These are phyloP conservation scores for Erethizon dorsatum DNA, from an alignment of 2,797 vertebrate genomes.

Conservation along the genomic window DNA sequence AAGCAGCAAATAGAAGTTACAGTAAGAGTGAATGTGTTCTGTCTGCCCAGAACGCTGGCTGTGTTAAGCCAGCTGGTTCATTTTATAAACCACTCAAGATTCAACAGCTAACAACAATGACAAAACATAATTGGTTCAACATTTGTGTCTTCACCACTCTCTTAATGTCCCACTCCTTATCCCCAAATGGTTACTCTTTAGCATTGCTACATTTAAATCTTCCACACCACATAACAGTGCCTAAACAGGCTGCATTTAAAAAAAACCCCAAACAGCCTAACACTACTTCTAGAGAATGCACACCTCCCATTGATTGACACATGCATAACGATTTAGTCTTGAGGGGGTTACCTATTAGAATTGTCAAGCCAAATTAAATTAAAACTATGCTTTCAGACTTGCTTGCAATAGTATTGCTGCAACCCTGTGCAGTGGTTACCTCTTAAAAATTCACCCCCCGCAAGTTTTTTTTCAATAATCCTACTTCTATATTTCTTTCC, in stretches of 20 bases:
- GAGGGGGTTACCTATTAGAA: conserved; percentile 77
- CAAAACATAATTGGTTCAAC: conserved; percentile 83
- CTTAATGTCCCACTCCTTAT: conserved; percentile 58
- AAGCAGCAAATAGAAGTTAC: conserved; percentile 72
- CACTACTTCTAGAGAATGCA: conserved; percentile 97
- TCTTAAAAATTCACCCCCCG: conserved; percentile 81
- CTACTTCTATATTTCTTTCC: conserved; percentile 85
- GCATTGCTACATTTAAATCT: conserved; percentile 89
- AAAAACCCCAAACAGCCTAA: conserved; percentile 89
- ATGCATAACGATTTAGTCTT: conserved; percentile 90
- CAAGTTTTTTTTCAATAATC: conserved; percentile 85
- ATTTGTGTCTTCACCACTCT: conserved; percentile 76
- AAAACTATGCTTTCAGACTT: conserved; percentile 81
- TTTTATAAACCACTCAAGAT: conserved; percentile 79
- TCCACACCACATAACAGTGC: conserved; percentile 89
- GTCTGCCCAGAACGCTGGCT: conserved; percentile 36
- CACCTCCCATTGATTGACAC: conserved; percentile 99
- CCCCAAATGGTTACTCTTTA: conserved; percentile 81
- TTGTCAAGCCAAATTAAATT: conserved; percentile 74
- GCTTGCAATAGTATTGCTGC: conserved; percentile 79
- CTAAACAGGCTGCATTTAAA: conserved; percentile 87
- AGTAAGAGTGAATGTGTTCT: conserved; percentile 70
- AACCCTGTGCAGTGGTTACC: conserved; percentile 84
- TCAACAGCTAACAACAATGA: conserved; percentile 83
- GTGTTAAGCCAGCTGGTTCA: conserved; percentile 63